Evolutionary conservation across 2,888 invertebrate species (phyloP), one percentile per base, ranked within the genome.

Genomic region (Dicycla oo): DNA sequence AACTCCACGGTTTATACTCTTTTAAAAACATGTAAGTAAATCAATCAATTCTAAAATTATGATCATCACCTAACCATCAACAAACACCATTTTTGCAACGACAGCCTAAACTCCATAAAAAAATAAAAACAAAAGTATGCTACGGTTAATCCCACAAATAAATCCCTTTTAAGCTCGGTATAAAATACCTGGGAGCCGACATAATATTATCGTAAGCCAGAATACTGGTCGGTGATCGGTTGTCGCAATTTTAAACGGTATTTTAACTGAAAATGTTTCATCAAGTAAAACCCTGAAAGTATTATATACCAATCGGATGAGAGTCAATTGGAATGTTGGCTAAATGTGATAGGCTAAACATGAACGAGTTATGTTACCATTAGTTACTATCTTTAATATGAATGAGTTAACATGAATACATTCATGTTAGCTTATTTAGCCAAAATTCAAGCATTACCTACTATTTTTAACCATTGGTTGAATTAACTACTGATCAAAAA

Each of bases 141-240:
- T 54, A 54, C 66, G 6, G 4, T 47, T 75, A 75, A 75, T 73
- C 51, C 51, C 1, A 10, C 47, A 54, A 43, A 73, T 63, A 54
- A 80, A 75, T 75, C 80, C 58, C 11, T 6, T 26, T 6, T 63
- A 75, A 73, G 73, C 80, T 15, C 15, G 34, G 26, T 47, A 72
- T 72, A 72, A 75, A 63, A 58, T 53, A 53, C 51, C 47, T 53
- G 26, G 47, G 10, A 58, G 7, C 47, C 58, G 47, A 54, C 63
- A 61, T 49, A 58, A 63, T 79, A 73, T 54, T 79, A 75, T 58
- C 58, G 53, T 60, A 79, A 78, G 70, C 71, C 60, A 43, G 40
- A 68, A 23, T 38, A 51, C 56, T 15, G 47, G 8, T 30, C 38
- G 51, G 1, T 57, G 75, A 80, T 63, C 15, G 66, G 45, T 3